Conservation (phyloP, 1,140 invertebrate species). For the Ooceraea biroi region DNA sequence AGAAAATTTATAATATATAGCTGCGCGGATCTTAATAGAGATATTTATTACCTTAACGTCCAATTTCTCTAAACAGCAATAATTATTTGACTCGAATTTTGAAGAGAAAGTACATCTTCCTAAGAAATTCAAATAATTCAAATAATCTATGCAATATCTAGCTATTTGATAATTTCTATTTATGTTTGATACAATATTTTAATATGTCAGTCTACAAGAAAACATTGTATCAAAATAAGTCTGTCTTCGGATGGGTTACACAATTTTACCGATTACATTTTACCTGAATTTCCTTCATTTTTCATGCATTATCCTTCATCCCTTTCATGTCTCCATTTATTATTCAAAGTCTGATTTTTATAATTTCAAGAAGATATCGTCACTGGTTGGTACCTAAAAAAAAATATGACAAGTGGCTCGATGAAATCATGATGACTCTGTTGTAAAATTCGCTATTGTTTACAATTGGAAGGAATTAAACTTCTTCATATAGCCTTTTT, state of each 20-base stretch:
- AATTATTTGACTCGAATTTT: neutral
- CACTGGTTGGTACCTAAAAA: conserved; percentile 12
- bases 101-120: neutral
- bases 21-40: neutral
- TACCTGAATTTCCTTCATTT: neutral
- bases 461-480: neutral
- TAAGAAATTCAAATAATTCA: conserved; percentile 16
- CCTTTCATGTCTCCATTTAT: neutral
- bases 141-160: neutral
- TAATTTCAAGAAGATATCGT: neutral
- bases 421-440: conserved; percentile 2
- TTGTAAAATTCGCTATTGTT: neutral
- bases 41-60: neutral
- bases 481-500: neutral
- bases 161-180: too few species aligned
- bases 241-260: neutral
- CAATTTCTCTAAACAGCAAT: neutral
- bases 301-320: neutral
- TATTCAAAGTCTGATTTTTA: conserved; percentile 20
- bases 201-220: neutral
- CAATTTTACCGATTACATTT: neutral
- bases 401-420: conserved; percentile 19
- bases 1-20: too few species aligned
- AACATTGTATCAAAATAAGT: neutral
- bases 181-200: neutral